Conservation (phyloP, 2,888 invertebrate genomes). For the Chaetoderma sp. region DNA sequence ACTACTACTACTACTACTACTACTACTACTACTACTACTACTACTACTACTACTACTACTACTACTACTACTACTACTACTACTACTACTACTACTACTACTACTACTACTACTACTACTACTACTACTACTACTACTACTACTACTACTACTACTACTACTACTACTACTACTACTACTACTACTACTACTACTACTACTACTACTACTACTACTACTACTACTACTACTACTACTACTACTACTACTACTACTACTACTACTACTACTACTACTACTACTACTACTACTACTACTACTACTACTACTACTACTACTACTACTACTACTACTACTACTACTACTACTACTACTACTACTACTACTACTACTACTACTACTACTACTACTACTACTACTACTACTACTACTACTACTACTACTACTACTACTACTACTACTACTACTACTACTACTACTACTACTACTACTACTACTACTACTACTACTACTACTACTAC, state of each 20-base stretch:
- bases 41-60: slow-evolving; percentile 8
- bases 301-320: not conserved
- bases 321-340: slow-evolving; percentile 2
- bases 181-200: not conserved
- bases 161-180: slow-evolving; percentile 3
- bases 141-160: slow-evolving; percentile 5
- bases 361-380: not conserved
- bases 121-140: slow-evolving; percentile 4
- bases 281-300: not conserved
- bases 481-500: slow-evolving; percentile 1
- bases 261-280: not conserved
- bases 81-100: slow-evolving; percentile 1
- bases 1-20: not conserved
- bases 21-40: not conserved
- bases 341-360: slow-evolving; percentile 3
- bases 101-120: not conserved
- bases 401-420: not conserved
- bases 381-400: not conserved
- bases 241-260: not conserved
- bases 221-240: not conserved
- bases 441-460: slow-evolving; percentile 4
- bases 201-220: not conserved
- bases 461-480: slow-evolving; percentile 5
- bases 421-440: slow-evolving; percentile 1
- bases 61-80: slow-evolving; percentile 3